Base-by-base conservation (phyloP, 1,140 invertebrate species). In the Gonioctena quinquepunctata region DNA sequence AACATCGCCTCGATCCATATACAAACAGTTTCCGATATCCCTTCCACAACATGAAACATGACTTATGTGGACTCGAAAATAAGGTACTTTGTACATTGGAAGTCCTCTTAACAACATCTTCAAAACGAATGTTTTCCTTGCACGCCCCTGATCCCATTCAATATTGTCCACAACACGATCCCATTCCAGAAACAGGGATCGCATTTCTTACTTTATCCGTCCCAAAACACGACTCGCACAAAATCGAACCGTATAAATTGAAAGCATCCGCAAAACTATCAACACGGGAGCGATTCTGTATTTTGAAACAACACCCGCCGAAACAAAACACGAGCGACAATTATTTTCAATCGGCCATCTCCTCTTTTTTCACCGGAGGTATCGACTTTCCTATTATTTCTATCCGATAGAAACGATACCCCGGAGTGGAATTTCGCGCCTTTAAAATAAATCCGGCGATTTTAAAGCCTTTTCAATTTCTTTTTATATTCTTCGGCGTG, bases 281-380 rank as follows among this genome's bases (percentile, higher is more conserved):
- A 54, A 64, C 74, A 42, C 64, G 76, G 76, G 76, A 72, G 56
- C 74, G 73, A 74, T 76, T 72, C 50, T n/a, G n/a, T 71, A 66
- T 77, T 76, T 66, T 74, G 70, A 72, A 74, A 77, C 74, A 76
- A 77, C 74, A 76, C 67, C 71, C 73, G 70, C 61, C 69, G 65
- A 71, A 72, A 76, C 76, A 77, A 77, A 77, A 77, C 74, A 73
- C 70, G 71, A 27, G 70, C 70, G 76, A 76, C 76, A 77, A 77
- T 77, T 77, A 77, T 77, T 77, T 77, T 77, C 76, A 77, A 77
- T 77, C 76, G 76, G 71, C 76, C 68, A 73, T 76, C 71, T 72
- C 66, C 61, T 75, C 72, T n/a, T 74, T 70, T 70, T 66, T 19
- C 33, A 54, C 27, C 28, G 54, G 25, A n/a, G n/a, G 21, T 33